Conservation (phyloP, 2,797 vertebrate genomes). For the Geotrypetes seraphini region DNA sequence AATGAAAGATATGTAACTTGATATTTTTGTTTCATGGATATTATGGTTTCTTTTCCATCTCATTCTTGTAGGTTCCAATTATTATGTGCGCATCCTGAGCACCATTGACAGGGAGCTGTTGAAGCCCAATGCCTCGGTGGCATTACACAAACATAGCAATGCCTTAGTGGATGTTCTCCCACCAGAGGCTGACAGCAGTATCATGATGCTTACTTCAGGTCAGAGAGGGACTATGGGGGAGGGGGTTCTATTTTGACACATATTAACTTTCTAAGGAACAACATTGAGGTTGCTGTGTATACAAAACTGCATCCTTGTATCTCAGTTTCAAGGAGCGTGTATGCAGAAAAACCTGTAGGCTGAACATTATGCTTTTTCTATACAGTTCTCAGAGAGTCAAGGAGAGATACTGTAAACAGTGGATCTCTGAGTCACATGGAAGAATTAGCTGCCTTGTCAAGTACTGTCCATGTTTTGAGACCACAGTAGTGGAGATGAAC, state of each 20-base stretch:
- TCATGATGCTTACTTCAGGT: conserved; percentile 94
- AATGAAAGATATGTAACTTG: too few relatives aligned
- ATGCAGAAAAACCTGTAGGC: too few relatives aligned
- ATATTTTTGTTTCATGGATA: too few relatives aligned
- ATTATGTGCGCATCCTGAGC: conserved; percentile 90
- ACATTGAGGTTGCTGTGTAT: too few relatives aligned
- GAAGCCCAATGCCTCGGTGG: conserved; percentile 89
- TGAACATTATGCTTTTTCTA: too few relatives aligned
- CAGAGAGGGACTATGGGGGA: too few relatives aligned
- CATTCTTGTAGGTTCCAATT: conserved; percentile 72
- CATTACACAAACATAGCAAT: conserved; percentile 92
- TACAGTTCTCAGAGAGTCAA: too few relatives aligned
- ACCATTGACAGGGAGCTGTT: conserved; percentile 90
- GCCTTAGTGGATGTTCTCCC: conserved; percentile 88
- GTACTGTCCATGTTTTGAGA: too few relatives aligned
- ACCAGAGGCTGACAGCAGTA: conserved; percentile 90
- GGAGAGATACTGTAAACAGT: background rate
- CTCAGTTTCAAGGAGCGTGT: background rate
- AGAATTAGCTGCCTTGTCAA: too few relatives aligned
- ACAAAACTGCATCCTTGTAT: background rate
- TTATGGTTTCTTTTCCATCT: background rate
- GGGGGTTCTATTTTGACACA: too few relatives aligned
- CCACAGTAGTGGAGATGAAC: too few relatives aligned
- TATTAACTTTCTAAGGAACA: too few relatives aligned
- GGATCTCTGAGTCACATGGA: background rate